Evolutionary conservation across 2,113 vertebrate genomes (phyloP).

Genomic region (Pedionomus torquatus): DNA sequence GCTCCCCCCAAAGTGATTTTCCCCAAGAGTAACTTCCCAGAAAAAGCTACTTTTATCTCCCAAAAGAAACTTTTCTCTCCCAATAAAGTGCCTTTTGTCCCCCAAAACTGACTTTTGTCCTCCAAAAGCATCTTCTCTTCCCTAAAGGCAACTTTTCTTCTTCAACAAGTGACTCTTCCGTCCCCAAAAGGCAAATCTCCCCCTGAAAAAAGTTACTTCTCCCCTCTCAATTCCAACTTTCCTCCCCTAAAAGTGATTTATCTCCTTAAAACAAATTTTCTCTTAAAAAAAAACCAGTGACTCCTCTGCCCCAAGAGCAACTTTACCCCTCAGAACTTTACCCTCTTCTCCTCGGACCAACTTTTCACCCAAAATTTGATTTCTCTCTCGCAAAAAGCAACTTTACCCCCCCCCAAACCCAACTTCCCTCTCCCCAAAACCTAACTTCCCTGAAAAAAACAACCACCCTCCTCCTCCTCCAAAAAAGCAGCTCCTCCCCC

Average conservation of each 20-base stretch:
- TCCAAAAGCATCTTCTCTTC: too few species aligned
- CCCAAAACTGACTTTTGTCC: too few species aligned
- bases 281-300: background rate
- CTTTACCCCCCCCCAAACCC: background rate
- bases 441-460: background rate
- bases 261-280: background rate
- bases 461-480: background rate
- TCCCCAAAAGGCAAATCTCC: background rate
- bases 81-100: too few species aligned
- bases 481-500: background rate
- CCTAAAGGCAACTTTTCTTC: background rate
- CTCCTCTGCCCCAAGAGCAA: background rate
- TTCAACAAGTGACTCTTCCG: background rate
- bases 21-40: too few species aligned
- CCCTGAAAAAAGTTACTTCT: too few species aligned
- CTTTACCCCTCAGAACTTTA: background rate
- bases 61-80: background rate
- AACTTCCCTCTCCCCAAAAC: background rate
- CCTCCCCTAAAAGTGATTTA: background rate
- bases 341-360: background rate
- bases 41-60: background rate
- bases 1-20: background rate
- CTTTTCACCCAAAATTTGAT: background rate
- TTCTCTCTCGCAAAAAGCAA: background rate
- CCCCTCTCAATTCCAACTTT: too few species aligned